phyloP scores from a whole-genome alignment of 2,888 invertebrate species.

The Tachina grossa region DNA sequence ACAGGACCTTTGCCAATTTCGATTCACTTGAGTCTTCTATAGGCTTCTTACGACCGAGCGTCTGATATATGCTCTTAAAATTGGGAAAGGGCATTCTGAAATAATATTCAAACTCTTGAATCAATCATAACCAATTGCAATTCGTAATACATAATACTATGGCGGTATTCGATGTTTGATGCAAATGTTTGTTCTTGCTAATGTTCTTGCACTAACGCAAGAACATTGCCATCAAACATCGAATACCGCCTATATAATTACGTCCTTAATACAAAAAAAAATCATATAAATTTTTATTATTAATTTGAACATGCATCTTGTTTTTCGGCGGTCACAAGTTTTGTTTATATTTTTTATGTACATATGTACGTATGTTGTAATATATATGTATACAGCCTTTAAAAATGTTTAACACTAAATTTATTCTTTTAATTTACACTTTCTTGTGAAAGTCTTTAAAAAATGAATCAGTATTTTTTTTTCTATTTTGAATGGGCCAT shows the following conservation, averaged over 20 bases:
- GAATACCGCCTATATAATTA: slow-evolving; percentile 22
- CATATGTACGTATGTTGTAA: slow-evolving; percentile 6
- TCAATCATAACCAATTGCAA: not conserved
- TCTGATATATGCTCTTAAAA: slow-evolving; percentile 75
- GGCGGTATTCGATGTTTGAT: too few species aligned
- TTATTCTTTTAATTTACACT: slow-evolving; percentile 60
- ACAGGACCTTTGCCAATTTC: slow-evolving; percentile 88
- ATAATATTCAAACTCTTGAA: not conserved
- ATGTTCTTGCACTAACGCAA: too few species aligned
- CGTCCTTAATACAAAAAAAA: slow-evolving; percentile 37
- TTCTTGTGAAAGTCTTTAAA: slow-evolving; percentile 32
- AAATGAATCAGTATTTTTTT: slow-evolving; percentile 43
- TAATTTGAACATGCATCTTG: not conserved
- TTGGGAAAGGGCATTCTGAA: slow-evolving; percentile 77
- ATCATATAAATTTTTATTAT: slow-evolving; percentile 19
- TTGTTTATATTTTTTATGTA: slow-evolving; percentile 36
- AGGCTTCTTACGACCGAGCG: slow-evolving; percentile 83
- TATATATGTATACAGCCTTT: slow-evolving; percentile 38
- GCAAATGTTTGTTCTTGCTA: too few species aligned
- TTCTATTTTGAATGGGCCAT: slow-evolving; percentile 27
- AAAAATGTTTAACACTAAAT: slow-evolving; percentile 26
- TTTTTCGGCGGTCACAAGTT: slow-evolving; percentile 54
- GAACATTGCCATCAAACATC: too few species aligned
- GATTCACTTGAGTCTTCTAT: slow-evolving; percentile 81
- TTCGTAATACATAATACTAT: not conserved